Conservation (phyloP, 2,797 vertebrate genomes). For the Sebastes taczanowskii region DNA sequence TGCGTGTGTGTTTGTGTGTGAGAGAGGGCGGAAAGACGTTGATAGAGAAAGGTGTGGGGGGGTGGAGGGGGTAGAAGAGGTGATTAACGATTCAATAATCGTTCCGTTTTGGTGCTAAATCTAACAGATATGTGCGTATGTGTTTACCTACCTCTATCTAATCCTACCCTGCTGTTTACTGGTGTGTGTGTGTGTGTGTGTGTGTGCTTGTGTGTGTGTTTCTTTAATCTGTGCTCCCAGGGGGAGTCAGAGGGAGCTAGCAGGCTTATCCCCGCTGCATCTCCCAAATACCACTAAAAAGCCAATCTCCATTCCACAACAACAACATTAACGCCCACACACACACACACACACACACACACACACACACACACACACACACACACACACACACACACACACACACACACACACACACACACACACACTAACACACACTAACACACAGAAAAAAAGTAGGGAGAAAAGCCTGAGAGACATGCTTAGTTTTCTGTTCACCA, state of each 20-base stretch:
- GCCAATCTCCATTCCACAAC: slow-evolving; percentile 81
- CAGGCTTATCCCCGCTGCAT: slow-evolving; percentile 80
- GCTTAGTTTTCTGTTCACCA: slow-evolving; percentile 67
- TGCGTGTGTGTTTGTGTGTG: background rate
- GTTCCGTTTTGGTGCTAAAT: slow-evolving; percentile 36
- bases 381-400: background rate
- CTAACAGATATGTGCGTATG: slow-evolving; percentile 31
- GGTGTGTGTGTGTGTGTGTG: slow-evolving; percentile 33
- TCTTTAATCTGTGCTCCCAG: slow-evolving; percentile 75
- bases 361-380: background rate
- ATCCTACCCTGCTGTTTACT: slow-evolving; percentile 70
- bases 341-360: background rate
- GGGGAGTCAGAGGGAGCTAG: slow-evolving; percentile 73
- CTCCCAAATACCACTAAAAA: slow-evolving; percentile 83
- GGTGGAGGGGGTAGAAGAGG: background rate
- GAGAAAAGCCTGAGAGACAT: slow-evolving; percentile 59
- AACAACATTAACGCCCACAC: slow-evolving; percentile 55
- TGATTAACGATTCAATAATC: slow-evolving; percentile 25
- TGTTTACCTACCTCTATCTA: slow-evolving; percentile 58
- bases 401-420: slow-evolving; percentile 6
- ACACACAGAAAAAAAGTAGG: background rate
- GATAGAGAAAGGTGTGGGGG: background rate
- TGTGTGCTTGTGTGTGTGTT: slow-evolving; percentile 28
- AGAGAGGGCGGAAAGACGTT: background rate
- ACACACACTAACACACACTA: background rate